Percentiles rank a stretch among this genome's conserved stretches.
These are phyloP conservation scores for Caenorhabditis inopinata DNA, from an alignment of 1,140 invertebrate species.

Conservation along the genomic window DNA sequence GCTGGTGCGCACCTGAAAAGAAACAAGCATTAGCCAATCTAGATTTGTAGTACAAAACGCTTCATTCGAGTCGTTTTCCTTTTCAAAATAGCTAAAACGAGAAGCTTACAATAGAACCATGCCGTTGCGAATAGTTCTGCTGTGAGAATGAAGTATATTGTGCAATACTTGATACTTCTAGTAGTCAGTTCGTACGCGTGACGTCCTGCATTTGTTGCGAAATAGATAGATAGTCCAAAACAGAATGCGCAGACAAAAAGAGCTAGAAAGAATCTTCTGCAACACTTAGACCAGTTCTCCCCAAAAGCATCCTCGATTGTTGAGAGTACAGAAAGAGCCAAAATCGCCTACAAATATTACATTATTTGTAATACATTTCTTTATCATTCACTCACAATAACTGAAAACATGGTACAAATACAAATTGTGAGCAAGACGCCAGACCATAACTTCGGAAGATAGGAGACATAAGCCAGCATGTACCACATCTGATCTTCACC, in stretches of 20 bases:
- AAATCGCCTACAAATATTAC: conserved; percentile 50
- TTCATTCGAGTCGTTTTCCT: not conserved
- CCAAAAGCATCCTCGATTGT: conserved; percentile 62
- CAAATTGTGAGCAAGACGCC: conserved; percentile 55
- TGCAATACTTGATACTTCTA: conserved; percentile 62
- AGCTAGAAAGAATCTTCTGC: conserved; percentile 56
- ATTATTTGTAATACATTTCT: not conserved
- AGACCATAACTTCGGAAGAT: conserved; percentile 59
- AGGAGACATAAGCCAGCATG: conserved; percentile 58
- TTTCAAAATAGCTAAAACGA: not conserved
- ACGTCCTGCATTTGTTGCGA: conserved; percentile 64
- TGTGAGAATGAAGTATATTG: conserved; percentile 60
- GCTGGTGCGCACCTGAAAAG: conserved; percentile 56
- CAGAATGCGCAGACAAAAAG: conserved; percentile 57
- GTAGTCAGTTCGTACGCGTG: conserved; percentile 61
- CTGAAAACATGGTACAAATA: conserved; percentile 57
- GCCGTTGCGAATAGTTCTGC: conserved; percentile 59
- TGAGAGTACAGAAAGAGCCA: conserved; percentile 57
- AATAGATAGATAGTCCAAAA: conserved; percentile 54
- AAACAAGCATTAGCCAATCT: too few relatives aligned
- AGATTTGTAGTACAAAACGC: not conserved
- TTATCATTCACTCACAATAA: conserved; percentile 56
- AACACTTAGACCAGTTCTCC: conserved; percentile 58
- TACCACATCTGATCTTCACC: conserved; percentile 60
- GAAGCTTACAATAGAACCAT: conserved; percentile 65